Conservation (phyloP, 2,113 vertebrate species). For the Ctenomys sociabilis region DNA sequence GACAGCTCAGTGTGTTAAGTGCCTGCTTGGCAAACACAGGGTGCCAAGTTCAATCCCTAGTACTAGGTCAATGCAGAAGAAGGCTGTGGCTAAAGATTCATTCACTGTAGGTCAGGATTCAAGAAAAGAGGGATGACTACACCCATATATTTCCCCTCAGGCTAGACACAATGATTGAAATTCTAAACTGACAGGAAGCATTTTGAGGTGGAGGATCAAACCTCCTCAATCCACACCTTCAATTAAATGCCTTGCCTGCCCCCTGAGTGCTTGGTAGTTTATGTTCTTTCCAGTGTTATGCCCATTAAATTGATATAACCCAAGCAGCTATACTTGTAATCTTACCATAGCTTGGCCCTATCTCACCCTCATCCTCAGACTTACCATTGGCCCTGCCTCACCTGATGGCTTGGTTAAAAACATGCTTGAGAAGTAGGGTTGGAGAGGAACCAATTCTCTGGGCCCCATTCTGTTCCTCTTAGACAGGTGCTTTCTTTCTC, state of each 20-base stretch:
- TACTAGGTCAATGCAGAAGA: neutral
- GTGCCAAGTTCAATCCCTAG: too few relatives aligned
- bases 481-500: neutral
- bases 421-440: neutral
- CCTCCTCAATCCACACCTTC: neutral
- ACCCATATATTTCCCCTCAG: neutral
- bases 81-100: neutral
- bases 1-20: too few relatives aligned
- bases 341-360: neutral
- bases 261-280: neutral
- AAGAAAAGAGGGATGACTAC: neutral
- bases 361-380: neutral
- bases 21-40: too few relatives aligned
- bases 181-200: neutral
- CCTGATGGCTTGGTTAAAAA: neutral
- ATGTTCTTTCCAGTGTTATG: neutral
- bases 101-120: neutral
- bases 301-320: neutral
- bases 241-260: neutral
- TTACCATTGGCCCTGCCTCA: neutral
- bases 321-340: neutral
- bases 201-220: neutral
- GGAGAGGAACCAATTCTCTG: neutral
- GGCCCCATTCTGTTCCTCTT: neutral
- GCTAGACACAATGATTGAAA: neutral